A percentile compares a stretch with the other conserved stretches of the same genome.
These are phyloP conservation scores for Desmodus rotundus DNA, from an alignment of 2,113 vertebrate genomes.

Conservation along the genomic window DNA sequence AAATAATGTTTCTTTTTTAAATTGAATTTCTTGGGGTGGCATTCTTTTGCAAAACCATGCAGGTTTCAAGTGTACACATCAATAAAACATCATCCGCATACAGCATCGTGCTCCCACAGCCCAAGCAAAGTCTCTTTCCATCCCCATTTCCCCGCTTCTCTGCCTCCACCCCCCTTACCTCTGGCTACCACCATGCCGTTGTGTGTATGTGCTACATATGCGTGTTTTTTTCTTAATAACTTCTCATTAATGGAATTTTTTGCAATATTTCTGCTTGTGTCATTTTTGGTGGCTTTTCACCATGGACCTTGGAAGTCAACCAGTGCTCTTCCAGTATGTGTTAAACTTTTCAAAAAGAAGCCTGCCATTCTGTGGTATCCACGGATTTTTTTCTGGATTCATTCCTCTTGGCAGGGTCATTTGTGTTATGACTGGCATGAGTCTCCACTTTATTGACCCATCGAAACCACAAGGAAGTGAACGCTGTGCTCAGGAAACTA, in stretches of 20 bases:
- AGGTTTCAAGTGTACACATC: background rate
- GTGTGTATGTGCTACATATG: background rate
- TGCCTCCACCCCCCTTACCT: background rate
- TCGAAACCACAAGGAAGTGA: conserved; percentile 43
- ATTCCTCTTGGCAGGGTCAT: background rate
- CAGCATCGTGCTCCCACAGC: background rate
- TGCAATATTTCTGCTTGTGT: background rate
- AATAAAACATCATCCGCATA: background rate
- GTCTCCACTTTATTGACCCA: conserved; percentile 42
- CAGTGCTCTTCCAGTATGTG: background rate
- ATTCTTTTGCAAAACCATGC: background rate
- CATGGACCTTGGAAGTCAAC: background rate
- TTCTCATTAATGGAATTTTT: background rate
- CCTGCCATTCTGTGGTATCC: background rate
- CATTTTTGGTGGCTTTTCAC: conserved; percentile 3
- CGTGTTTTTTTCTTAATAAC: background rate
- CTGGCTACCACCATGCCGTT: background rate
- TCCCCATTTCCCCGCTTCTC: background rate
- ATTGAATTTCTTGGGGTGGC: background rate
- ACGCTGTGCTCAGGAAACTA: conserved; percentile 23
- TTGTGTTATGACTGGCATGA: conserved; percentile 38
- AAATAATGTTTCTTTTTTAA: background rate
- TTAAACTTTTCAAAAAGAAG: conserved; percentile 39
- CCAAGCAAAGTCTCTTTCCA: background rate
- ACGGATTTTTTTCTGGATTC: conserved; percentile 32